A percentile compares a stretch with the other conserved stretches of the same genome.
Conservation (phyloP, 2,113 vertebrate species). For the Apistogramma diplotaenia region DNA sequence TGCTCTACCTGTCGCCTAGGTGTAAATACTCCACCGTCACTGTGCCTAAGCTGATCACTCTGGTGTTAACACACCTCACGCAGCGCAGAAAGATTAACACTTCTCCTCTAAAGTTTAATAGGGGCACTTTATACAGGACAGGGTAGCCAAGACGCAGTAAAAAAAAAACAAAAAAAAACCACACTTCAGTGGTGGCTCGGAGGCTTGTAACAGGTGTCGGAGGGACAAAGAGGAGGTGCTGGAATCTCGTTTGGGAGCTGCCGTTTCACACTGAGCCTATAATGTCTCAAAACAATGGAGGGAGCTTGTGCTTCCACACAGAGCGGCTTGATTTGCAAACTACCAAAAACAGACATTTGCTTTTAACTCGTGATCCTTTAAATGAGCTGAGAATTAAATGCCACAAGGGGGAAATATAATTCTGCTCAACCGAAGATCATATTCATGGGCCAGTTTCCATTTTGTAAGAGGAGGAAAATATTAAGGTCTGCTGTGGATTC, state of each 20-base stretch:
- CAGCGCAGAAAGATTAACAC: constrained; percentile 51
- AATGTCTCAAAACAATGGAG: constrained; percentile 46
- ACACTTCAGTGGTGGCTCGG: constrained; percentile 16
- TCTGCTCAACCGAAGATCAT: background rate
- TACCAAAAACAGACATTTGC: background rate
- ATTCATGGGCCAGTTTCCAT: background rate
- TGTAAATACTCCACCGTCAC: constrained; percentile 37
- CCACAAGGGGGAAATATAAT: background rate
- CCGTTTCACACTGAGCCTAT: constrained; percentile 55
- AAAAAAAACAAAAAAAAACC: background rate
- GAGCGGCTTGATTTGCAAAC: constrained; percentile 14
- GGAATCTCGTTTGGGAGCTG: constrained; percentile 37
- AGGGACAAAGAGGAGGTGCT: constrained; percentile 47
- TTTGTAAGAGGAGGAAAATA: background rate
- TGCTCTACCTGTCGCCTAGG: constrained; percentile 43
- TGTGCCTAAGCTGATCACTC: constrained; percentile 28
- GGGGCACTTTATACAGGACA: constrained; percentile 32
- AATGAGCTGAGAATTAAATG: background rate
- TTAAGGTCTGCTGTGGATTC: background rate
- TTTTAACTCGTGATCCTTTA: background rate
- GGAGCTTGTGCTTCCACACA: background rate
- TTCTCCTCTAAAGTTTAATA: constrained; percentile 48
- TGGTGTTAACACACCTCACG: constrained; percentile 47
- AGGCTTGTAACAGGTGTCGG: constrained; percentile 40
- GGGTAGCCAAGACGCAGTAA: constrained; percentile 33